Base-by-base conservation (phyloP, 2,113 vertebrate species). In the Ornithorhynchus anatinus region DNA sequence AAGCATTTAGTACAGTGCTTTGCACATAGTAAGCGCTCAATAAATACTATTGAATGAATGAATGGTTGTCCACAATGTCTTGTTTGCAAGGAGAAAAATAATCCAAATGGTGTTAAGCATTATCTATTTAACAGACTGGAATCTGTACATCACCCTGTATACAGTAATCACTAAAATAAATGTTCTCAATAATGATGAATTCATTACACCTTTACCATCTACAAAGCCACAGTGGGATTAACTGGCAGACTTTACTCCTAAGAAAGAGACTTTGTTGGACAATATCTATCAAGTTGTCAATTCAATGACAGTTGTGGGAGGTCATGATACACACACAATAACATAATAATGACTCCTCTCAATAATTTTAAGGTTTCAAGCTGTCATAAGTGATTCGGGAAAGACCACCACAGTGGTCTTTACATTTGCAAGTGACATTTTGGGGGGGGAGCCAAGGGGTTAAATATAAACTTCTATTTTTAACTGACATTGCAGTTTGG, bases 141-240 rank as follows among this genome's bases (percentile, higher is more conserved):
- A 82, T 59, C 39, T 37, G 61, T n/a, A n/a, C n/a, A n/a, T n/a
- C n/a, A n/a, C n/a, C n/a, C n/a, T n/a, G n/a, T n/a, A n/a, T n/a
- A n/a, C n/a, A n/a, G n/a, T n/a, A n/a, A n/a, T n/a, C n/a, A n/a
- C n/a, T n/a, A n/a, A n/a, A n/a, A n/a, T n/a, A n/a, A n/a, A n/a
- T n/a, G n/a, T n/a, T n/a, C n/a, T n/a, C n/a, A n/a, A n/a, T n/a
- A n/a, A n/a, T n/a, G n/a, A n/a, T n/a, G n/a, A n/a, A n/a, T n/a
- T n/a, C n/a, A 69, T 25, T 17, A 43, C 45, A 72, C 69, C 52
- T 68, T 78, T 48, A 70, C 43, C 76, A 39, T 66, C 77, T 50
- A 22, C 60, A 62, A 75, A 75, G 79, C 84, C 86, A 76, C 72
- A 69, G 77, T 86, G 78, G 85, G 79, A 92, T 70, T 37, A 69